phyloP scores from a whole-genome alignment of 2,113 vertebrate genomes.

The Ploceus nigricollis region DNA sequence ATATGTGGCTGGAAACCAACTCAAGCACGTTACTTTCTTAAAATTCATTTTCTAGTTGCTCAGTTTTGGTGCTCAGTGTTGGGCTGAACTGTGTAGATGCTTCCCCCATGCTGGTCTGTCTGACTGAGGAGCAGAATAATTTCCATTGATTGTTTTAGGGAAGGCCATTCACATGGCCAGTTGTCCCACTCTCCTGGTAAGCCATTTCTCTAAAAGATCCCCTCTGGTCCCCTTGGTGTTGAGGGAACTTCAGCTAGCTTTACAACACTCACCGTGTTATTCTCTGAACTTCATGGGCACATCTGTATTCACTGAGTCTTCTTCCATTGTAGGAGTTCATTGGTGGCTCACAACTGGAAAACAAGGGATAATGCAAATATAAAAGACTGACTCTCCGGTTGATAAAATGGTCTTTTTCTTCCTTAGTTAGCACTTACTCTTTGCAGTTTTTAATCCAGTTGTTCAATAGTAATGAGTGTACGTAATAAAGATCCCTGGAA shows the following conservation, averaged over 20 bases:
- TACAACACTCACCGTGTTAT: accelerated
- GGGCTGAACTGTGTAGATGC: neutral
- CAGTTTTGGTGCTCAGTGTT: neutral
- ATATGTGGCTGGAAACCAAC: neutral
- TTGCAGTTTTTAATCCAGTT: neutral
- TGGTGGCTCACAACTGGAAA: neutral
- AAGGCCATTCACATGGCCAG: neutral
- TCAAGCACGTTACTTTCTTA: neutral
- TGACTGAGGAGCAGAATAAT: neutral
- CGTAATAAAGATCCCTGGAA: neutral
- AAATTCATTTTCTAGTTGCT: accelerated
- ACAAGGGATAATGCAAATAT: neutral
- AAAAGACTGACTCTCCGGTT: neutral
- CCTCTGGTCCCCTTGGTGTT: neutral
- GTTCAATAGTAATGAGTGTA: neutral
- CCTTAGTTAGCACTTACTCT: neutral
- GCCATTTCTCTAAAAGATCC: neutral
- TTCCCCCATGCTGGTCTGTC: neutral
- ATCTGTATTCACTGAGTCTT: neutral
- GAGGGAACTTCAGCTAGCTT: neutral
- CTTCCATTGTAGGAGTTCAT: neutral
- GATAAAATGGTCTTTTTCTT: neutral
- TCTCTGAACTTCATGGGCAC: neutral
- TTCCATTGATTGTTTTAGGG: neutral
- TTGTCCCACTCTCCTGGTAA: neutral